Percentiles rank a stretch among this genome's conserved stretches.
These are phyloP conservation scores for Caradrina clavipalpis DNA, from an alignment of 2,888 invertebrate genomes.

Conservation along the genomic window DNA sequence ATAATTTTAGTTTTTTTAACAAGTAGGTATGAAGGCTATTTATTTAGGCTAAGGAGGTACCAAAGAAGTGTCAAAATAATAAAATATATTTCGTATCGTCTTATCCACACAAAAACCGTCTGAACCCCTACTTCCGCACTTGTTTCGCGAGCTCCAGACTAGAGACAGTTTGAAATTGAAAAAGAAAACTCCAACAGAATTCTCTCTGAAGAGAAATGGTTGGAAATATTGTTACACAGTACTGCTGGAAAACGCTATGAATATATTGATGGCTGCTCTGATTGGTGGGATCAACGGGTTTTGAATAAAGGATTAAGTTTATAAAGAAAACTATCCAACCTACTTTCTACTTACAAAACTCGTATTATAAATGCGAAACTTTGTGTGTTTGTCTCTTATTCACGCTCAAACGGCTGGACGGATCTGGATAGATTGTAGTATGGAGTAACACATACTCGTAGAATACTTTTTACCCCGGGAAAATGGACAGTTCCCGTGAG, in stretches of 20 bases:
- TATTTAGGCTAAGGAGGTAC: too few relatives aligned
- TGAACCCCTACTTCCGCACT: constrained; percentile 78
- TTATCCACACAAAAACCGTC: constrained; percentile 65
- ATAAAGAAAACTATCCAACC: too few relatives aligned
- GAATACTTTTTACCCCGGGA: too few relatives aligned
- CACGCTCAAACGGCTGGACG: too few relatives aligned
- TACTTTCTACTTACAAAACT: too few relatives aligned
- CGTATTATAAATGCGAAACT: too few relatives aligned
- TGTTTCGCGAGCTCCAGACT: constrained; percentile 74
- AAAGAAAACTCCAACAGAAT: constrained; percentile 77
- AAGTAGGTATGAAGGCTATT: too few relatives aligned
- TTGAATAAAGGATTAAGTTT: constrained; percentile 13
- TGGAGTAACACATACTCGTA: too few relatives aligned
- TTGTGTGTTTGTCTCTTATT: too few relatives aligned
- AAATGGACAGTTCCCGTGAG: too few relatives aligned
- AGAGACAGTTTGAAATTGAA: constrained; percentile 86
- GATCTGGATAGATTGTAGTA: too few relatives aligned
- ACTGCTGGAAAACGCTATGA: constrained; percentile 68
- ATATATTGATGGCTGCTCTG: constrained; percentile 72
- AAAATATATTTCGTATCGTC: constrained; percentile 18
- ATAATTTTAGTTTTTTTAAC: too few relatives aligned
- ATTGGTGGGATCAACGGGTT: constrained; percentile 53
- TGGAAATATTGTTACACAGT: constrained; percentile 69
- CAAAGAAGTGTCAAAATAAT: background rate
- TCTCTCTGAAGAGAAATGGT: constrained; percentile 67